phyloP scores from a whole-genome alignment of 1,140 invertebrate species.

The Euwallacea fornicatus region DNA sequence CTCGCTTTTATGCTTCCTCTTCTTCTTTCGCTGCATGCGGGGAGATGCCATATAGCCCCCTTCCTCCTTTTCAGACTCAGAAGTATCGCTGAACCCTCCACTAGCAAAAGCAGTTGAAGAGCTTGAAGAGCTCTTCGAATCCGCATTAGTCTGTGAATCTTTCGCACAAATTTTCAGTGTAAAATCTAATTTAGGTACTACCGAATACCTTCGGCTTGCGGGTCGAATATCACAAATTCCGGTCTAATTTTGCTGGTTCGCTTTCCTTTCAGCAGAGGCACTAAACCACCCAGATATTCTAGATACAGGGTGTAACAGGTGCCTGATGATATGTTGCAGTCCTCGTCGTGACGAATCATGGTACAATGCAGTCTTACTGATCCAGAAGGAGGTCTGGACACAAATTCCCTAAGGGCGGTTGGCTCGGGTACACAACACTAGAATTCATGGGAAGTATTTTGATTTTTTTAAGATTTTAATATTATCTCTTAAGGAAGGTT shows the following conservation, averaged over 20 bases:
- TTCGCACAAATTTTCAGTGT: background rate
- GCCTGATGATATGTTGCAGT: conserved; percentile 65
- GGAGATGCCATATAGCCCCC: conserved; percentile 68
- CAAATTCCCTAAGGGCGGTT: conserved; percentile 86
- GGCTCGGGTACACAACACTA: conserved; percentile 93
- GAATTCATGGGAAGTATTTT: conserved; percentile 9
- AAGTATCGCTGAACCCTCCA: conserved; percentile 64
- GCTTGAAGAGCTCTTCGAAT: conserved; percentile 57
- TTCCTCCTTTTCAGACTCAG: conserved; percentile 80
- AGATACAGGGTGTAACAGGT: conserved; percentile 94
- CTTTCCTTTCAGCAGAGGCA: conserved; percentile 94
- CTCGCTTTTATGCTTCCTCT: conserved; percentile 55
- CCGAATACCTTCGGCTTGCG: conserved; percentile 73
- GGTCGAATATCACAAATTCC: conserved; percentile 98
- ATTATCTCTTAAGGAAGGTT: conserved; percentile 6
- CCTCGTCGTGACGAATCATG: conserved; percentile 91
- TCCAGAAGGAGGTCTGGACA: conserved; percentile 83
- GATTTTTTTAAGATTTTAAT: background rate
- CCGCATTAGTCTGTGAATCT: conserved; percentile 35
- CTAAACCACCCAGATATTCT: conserved; percentile 93
- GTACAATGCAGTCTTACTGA: conserved; percentile 90
- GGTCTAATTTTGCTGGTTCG: conserved; percentile 95
- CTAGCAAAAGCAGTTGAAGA: conserved; percentile 54
- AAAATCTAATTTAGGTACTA: background rate
- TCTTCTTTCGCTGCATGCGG: conserved; percentile 65